phyloP scores from a whole-genome alignment of 1,140 invertebrate genomes.

The Drosophila pruinosa region DNA sequence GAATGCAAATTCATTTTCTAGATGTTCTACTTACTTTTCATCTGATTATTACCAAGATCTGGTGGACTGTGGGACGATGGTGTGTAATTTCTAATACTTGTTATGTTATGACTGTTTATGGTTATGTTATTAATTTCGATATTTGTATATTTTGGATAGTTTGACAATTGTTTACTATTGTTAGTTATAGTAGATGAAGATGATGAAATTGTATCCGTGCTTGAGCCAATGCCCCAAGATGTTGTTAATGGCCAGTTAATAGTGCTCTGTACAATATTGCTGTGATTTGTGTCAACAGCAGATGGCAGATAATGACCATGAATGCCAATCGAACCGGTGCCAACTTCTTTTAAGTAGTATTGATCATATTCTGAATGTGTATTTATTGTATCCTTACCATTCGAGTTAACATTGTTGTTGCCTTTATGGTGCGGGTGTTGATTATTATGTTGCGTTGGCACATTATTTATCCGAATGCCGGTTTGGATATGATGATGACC shows the following conservation, averaged over 20 bases:
- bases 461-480: slow-evolving; percentile 81
- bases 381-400: slow-evolving; percentile 55
- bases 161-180: slow-evolving; percentile 29
- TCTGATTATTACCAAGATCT: slow-evolving; percentile 81
- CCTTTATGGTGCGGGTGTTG: slow-evolving; percentile 63
- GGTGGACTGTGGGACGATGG: slow-evolving; percentile 82
- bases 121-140: slow-evolving; percentile 62
- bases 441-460: slow-evolving; percentile 73
- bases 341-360: slow-evolving; percentile 36
- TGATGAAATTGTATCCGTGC: slow-evolving; percentile 37
- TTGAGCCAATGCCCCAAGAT: slow-evolving; percentile 5
- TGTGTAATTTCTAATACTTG: slow-evolving; percentile 54
- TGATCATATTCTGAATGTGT: slow-evolving; percentile 10
- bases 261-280: slow-evolving; percentile 64
- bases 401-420: slow-evolving; percentile 58
- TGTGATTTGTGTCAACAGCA: slow-evolving; percentile 60
- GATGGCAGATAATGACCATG: slow-evolving; percentile 39
- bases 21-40: slow-evolving; percentile 51
- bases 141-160: slow-evolving; percentile 47
- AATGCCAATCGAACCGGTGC: slow-evolving; percentile 21
- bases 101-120: slow-evolving; percentile 50
- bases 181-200: slow-evolving; percentile 44
- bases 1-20: slow-evolving; percentile 13
- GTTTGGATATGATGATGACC: slow-evolving; percentile 74
- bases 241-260: slow-evolving; percentile 47